phyloP scores from a whole-genome alignment of 2,888 invertebrate species.

The Cheiracanthium punctorium region DNA sequence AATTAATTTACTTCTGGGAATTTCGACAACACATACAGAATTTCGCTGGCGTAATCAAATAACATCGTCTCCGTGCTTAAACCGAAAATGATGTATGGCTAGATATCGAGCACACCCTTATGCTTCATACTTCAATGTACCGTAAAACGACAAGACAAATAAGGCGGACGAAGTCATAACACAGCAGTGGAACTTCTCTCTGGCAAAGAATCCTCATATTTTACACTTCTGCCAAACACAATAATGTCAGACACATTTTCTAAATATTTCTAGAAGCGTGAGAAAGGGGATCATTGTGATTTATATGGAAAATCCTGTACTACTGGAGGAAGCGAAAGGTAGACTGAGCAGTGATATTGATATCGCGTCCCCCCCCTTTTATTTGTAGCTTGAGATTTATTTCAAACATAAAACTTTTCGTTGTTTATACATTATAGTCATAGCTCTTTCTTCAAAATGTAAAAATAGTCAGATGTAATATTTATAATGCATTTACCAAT shows the following conservation, averaged over 20 bases:
- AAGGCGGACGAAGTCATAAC: not conserved
- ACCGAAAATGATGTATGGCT: not conserved
- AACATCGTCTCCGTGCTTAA: not conserved
- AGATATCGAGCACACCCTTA: not conserved
- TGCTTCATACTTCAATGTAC: not conserved
- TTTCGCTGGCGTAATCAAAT: no score
- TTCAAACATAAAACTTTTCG: no score
- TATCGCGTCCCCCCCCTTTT: no score
- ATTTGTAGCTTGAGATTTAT: no score
- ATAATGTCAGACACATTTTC: not conserved
- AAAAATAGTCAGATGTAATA: no score
- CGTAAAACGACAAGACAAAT: constrained; percentile 3
- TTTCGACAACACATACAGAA: no score
- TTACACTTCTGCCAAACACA: not conserved
- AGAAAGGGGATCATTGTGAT: not conserved
- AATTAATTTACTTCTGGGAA: no score
- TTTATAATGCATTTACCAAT: no score
- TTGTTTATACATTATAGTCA: no score
- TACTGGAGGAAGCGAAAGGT: no score
- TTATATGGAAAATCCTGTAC: not conserved
- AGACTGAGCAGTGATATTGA: no score
- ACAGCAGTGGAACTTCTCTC: not conserved
- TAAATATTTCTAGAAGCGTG: not conserved
- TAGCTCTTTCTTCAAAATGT: no score
- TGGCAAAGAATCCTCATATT: not conserved